Conservation (phyloP, 1,140 invertebrate genomes). For the Trichonephila clavata region DNA sequence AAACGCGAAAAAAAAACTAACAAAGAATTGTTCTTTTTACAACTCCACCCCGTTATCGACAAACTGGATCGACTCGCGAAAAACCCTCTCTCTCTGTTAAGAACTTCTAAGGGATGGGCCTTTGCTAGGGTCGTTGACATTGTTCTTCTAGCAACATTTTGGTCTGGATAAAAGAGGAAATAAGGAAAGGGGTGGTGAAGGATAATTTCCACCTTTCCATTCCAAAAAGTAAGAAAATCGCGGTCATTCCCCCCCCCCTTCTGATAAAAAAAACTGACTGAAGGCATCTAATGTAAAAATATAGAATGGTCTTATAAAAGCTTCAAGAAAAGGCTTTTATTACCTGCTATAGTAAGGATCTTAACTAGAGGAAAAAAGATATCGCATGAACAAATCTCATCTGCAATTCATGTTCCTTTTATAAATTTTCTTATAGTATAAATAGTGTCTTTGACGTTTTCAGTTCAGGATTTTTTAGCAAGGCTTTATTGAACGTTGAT, state of each 20-base stretch:
- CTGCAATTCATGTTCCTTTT: background rate
- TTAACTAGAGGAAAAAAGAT: background rate
- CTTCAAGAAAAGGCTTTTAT: background rate
- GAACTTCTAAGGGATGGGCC: constrained; percentile 26
- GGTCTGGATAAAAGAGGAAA: background rate
- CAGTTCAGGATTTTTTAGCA: background rate
- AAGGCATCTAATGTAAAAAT: constrained; percentile 19
- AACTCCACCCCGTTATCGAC: constrained; percentile 67
- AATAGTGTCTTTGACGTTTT: background rate
- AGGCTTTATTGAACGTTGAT: too few relatives aligned
- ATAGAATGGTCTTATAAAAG: background rate
- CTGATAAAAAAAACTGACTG: background rate
- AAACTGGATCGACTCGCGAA: constrained; percentile 60
- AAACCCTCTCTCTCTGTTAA: background rate
- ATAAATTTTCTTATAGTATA: background rate
- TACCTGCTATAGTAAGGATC: background rate
- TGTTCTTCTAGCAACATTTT: constrained; percentile 33
- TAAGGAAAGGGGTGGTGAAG: background rate
- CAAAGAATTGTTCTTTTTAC: constrained; percentile 24
- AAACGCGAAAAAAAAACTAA: background rate
- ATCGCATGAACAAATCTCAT: background rate
- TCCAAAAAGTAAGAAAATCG: constrained; percentile 62
- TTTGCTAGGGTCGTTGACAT: constrained; percentile 59
- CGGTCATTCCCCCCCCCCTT: background rate
- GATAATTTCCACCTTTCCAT: constrained; percentile 57